Conservation (phyloP, 2,888 invertebrate species). For the Acanthosoma haemorrhoidale region DNA sequence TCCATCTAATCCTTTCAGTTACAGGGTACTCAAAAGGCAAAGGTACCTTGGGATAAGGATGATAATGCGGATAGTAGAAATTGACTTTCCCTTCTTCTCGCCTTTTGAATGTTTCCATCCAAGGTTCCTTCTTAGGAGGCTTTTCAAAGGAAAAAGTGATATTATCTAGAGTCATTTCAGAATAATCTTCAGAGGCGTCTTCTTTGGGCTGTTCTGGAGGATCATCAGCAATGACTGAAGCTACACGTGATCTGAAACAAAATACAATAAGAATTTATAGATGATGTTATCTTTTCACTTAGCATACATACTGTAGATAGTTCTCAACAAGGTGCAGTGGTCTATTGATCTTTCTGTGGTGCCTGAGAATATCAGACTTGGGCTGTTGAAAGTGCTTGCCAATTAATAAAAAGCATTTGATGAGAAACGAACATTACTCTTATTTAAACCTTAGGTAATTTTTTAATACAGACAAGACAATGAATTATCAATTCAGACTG, state of each 20-base stretch:
- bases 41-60: constrained; percentile 54
- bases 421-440: too few species aligned
- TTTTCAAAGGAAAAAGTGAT: constrained; percentile 68
- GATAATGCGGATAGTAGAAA: constrained; percentile 54
- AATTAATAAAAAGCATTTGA: too few species aligned
- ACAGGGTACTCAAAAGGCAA: constrained; percentile 61
- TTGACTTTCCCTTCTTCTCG: constrained; percentile 66
- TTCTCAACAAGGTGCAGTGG: too few species aligned
- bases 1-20: constrained; percentile 4
- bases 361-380: too few species aligned
- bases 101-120: constrained; percentile 72
- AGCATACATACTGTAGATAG: too few species aligned
- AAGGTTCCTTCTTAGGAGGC: constrained; percentile 66
- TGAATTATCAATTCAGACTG: too few species aligned
- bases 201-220: constrained; percentile 17
- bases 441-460: too few species aligned
- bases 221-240: neutral
- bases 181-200: constrained; percentile 19
- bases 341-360: too few species aligned
- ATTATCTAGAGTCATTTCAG: constrained; percentile 43
- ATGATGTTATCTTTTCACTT: too few species aligned
- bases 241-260: neutral
- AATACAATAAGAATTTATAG: too few species aligned
- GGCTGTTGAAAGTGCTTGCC: too few species aligned
- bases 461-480: too few species aligned